phyloP scores from a whole-genome alignment of 1,140 invertebrate genomes.

The Hycleus phaleratus region DNA sequence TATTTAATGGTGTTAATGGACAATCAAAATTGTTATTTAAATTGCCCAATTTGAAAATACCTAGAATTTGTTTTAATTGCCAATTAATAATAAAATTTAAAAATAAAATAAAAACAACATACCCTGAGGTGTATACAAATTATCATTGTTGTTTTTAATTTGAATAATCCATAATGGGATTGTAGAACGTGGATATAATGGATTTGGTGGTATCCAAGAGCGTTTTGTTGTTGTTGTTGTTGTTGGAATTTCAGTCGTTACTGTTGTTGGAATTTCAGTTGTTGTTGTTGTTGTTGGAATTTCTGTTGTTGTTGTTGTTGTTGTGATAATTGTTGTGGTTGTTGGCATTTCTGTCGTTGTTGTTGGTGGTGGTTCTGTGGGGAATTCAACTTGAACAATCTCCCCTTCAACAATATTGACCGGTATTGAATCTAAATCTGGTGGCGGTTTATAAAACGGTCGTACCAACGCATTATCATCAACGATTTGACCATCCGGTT shows the following conservation, averaged over 20 bases:
- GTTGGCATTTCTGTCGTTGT: neutral
- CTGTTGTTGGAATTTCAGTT: neutral
- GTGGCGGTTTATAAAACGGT: too few species aligned
- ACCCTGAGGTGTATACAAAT: neutral
- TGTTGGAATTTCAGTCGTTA: neutral
- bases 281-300: neutral
- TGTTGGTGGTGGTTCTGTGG: neutral
- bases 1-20: conserved; percentile 1
- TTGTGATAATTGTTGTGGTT: neutral
- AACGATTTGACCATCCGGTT: conserved; percentile 42
- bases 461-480: neutral
- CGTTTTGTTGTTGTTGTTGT: neutral
- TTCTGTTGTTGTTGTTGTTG: neutral
- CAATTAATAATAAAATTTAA: neutral
- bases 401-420: neutral
- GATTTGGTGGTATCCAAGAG: neutral
- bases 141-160: neutral
- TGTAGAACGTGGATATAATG: neutral
- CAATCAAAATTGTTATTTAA: neutral
- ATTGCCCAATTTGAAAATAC: conserved; percentile 2
- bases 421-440: neutral
- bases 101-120: neutral
- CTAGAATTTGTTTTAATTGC: neutral
- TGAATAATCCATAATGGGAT: neutral
- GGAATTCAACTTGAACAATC: neutral